Evolutionary conservation across 2,113 vertebrate genomes (phyloP).

Genomic region (Empidonax alnorum): DNA sequence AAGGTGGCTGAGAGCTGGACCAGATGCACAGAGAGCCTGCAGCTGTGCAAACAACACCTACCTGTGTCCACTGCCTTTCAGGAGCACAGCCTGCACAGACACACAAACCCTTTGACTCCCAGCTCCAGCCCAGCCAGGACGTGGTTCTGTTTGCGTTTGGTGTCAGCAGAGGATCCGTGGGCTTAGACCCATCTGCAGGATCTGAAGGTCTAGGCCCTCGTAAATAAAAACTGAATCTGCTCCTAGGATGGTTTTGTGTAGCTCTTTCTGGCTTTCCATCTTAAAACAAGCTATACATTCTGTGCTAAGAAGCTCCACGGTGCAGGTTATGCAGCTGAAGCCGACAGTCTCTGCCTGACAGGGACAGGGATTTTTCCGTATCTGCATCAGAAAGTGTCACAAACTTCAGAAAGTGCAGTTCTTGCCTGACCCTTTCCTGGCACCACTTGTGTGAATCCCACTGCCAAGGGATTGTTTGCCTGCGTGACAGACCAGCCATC

Average conservation of each 20-base stretch:
- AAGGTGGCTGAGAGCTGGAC: not conserved
- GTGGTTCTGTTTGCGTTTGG: not conserved
- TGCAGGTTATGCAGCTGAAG: not conserved
- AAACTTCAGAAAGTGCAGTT: not conserved
- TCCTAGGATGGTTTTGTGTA: not conserved
- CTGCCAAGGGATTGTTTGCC: not conserved
- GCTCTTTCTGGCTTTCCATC: not conserved
- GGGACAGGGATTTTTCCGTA: not conserved
- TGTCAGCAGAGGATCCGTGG: not conserved
- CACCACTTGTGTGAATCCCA: not conserved
- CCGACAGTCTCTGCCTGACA: not conserved
- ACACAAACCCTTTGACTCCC: not conserved
- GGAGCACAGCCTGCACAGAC: not conserved
- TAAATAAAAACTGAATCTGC: not conserved
- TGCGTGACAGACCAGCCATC: not conserved
- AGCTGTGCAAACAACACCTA: conserved; percentile 33
- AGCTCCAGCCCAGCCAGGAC: not conserved
- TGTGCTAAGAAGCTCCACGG: not conserved
- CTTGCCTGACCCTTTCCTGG: not conserved
- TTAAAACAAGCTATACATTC: not conserved
- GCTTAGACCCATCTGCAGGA: not conserved
- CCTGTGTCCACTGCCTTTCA: not conserved
- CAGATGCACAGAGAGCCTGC: not conserved
- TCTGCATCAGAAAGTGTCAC: not conserved
- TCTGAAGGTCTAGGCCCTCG: not conserved